Conservation (phyloP, 2,888 invertebrate species). For the Siphlonurus alternatus region DNA sequence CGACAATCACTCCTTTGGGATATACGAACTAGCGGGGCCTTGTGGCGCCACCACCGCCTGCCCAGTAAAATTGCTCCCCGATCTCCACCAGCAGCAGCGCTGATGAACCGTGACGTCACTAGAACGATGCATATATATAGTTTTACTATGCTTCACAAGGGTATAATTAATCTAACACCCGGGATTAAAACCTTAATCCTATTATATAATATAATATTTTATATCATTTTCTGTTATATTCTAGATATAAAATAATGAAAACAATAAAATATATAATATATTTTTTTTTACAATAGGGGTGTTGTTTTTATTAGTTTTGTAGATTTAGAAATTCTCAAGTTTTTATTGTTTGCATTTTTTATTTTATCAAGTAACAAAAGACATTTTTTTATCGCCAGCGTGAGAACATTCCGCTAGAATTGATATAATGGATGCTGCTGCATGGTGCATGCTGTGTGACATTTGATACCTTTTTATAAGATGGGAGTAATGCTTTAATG, state of each 20-base stretch:
- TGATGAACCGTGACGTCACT: not conserved
- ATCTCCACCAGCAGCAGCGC: too few relatives aligned
- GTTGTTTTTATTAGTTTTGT: too few relatives aligned
- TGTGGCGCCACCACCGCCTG: not conserved
- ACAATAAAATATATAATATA: too few relatives aligned
- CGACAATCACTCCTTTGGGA: slow-evolving; percentile 1
- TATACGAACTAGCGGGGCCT: not conserved
- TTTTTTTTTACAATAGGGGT: too few relatives aligned
- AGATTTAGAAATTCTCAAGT: too few relatives aligned
- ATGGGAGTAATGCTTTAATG: not conserved
- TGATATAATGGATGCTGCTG: not conserved
- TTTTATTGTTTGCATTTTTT: too few relatives aligned
- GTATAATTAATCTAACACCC: not conserved
- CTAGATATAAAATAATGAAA: too few relatives aligned
- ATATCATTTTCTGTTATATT: not conserved
- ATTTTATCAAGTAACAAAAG: too few relatives aligned
- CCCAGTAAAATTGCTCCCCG: not conserved
- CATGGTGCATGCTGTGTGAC: not conserved
- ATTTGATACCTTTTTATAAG: not conserved
- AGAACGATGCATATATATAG: not conserved
- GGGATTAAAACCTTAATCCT: not conserved
- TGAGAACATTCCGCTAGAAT: not conserved
- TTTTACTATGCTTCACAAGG: not conserved
- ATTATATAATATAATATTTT: not conserved
- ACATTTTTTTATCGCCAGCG: too few relatives aligned